Percentiles rank a stretch among this genome's conserved stretches.
Conservation (phyloP, 1,140 invertebrate species). For the Contarinia nasturtii region DNA sequence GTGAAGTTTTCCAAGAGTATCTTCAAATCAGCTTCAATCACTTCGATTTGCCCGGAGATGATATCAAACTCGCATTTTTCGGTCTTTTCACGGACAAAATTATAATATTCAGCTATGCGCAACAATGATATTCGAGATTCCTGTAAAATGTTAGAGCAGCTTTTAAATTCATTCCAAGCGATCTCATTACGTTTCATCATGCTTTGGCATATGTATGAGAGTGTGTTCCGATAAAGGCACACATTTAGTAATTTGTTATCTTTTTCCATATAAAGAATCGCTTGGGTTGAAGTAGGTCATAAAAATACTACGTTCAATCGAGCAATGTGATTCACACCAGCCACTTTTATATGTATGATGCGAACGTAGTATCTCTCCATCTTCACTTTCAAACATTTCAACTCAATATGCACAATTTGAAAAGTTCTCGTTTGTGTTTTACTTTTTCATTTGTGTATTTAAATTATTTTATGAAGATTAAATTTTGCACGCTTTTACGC, state of each 20-base stretch:
- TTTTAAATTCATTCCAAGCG: background rate
- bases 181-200: too few species aligned
- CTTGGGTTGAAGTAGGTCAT: too few species aligned
- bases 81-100: constrained; percentile 34
- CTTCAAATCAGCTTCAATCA: constrained; percentile 31
- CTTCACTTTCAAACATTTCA: too few species aligned
- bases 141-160: constrained; percentile 3
- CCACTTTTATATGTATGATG: too few species aligned
- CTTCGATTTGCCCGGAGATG: constrained; percentile 28
- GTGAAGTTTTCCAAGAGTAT: constrained; percentile 32
- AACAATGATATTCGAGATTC: constrained; percentile 14
- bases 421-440: too few species aligned
- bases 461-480: too few species aligned
- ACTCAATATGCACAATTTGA: constrained; percentile 9
- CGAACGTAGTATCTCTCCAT: too few species aligned
- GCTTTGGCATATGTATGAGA: too few species aligned
- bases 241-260: background rate
- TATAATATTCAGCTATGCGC: constrained; percentile 31
- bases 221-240: too few species aligned
- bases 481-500: too few species aligned
- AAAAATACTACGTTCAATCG: constrained; percentile 9
- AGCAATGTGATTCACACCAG: too few species aligned
- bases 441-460: too few species aligned
- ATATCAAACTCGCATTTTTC: constrained; percentile 36
- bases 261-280: constrained; percentile 2